Base-by-base conservation (phyloP, 2,888 invertebrate genomes). In the Phrixothrix hirtus region DNA sequence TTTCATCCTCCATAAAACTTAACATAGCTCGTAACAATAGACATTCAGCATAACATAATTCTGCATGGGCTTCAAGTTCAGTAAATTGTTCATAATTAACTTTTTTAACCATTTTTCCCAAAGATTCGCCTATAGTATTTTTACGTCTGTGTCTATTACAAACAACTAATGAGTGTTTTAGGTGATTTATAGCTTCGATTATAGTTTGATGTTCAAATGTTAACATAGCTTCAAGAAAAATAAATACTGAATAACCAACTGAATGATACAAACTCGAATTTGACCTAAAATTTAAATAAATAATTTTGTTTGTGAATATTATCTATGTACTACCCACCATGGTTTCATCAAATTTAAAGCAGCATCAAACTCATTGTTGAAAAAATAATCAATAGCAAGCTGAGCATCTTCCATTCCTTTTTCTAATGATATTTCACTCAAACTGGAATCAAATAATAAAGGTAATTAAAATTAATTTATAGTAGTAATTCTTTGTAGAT, bases 1-100 rank as follows among this genome's bases (percentile, higher is more conserved):
- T 95, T 74, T 98, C 97, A 69, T 97, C 96, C 70, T 95, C 95
- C 68, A 96, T 86, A 70, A 97, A 93, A 10, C 92, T 92, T 57
- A 98, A 82, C 71, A 95, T 83, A 0, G 97, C 92, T 69, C 92
- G 87, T 51, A 96, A 79, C 37, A 98, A 79, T 36, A 95, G 79
- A 21, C 91, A 87, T 75, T 98, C 97, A 0, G 97, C 96, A 73
- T 92, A 91, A 73, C 95, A 95, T 26, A 98, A 78, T 72, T 98
- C 97, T 0, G 97, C 96, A 77, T 98, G 97, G 11, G 92, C 87
- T 77, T 96, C 93, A 69, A 85, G 75, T 75, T 87, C 88, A 1
- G 90, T 86, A 63, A 88, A 89, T 15, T 79, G 75, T 61, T 87
- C 84, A 67, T 89, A 94, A 73, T 92, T 89, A 1, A 84, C 81